Percentiles rank a stretch among this genome's conserved stretches.
phyloP scores from a whole-genome alignment of 2,797 vertebrate genomes.

The Apogon talboti region DNA sequence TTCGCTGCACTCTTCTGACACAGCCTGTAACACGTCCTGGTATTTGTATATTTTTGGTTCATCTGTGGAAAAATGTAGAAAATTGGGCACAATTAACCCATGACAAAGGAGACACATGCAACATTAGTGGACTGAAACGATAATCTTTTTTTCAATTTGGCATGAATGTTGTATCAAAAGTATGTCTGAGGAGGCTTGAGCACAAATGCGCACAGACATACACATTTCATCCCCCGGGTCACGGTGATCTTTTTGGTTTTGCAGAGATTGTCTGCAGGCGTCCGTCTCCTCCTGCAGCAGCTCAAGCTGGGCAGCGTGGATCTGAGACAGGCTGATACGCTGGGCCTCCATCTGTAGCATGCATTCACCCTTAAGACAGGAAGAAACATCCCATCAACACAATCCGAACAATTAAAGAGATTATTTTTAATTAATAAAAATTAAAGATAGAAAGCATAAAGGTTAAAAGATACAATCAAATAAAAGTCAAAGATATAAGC shows the following conservation, averaged over 20 bases:
- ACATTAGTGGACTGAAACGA: background rate
- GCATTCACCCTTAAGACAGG: constrained; percentile 85
- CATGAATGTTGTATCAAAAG: constrained; percentile 34
- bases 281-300: constrained; percentile 88
- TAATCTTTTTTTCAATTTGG: background rate
- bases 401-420: background rate
- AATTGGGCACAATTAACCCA: background rate
- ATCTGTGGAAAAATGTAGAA: constrained; percentile 39
- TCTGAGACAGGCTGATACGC: constrained; percentile 92
- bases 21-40: constrained; percentile 81
- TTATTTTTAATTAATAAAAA: background rate
- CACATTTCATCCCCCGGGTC: constrained; percentile 76
- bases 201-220: constrained; percentile 7
- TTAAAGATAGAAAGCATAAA: too few relatives aligned
- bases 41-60: constrained; percentile 75
- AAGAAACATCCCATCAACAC: too few relatives aligned
- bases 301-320: constrained; percentile 92
- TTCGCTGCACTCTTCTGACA: constrained; percentile 86
- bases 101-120: background rate
- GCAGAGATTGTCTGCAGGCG: constrained; percentile 77
- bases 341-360: constrained; percentile 94
- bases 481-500: too few relatives aligned
- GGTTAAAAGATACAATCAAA: too few relatives aligned
- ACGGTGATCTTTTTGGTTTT: constrained; percentile 63
- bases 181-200: background rate